Base-by-base conservation (phyloP, 1,140 invertebrate genomes). In the Apis dorsata region DNA sequence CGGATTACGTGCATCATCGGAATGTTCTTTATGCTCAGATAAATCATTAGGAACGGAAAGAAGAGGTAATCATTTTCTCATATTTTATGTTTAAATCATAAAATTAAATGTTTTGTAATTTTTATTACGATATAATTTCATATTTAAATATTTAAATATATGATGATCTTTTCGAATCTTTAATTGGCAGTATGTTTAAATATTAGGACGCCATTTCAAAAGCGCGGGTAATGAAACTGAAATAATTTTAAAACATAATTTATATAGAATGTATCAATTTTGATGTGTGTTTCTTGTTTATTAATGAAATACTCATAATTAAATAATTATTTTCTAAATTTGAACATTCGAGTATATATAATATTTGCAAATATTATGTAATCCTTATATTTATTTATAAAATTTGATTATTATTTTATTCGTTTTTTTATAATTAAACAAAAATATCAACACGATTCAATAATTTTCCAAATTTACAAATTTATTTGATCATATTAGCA, bases 1-100 rank as follows among this genome's bases (percentile, higher is more conserved):
- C 88, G 88, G 91, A 92, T 92, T 92, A 91, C 85, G 81, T 75
- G 84, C 80, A 74, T 72, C 71, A 49, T n/a, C 75, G 88, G 88
- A 78, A 91, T 90, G 90, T 83, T 79, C 83, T 84, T 80, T 83
- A 76, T 85, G 81, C 70, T 85, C 66, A 86, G 89, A 90, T 91
- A 91, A 87, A 88, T 85, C 81, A 84, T 82, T 86, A 85, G 84
- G 85, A 81, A 90, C 89, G 86, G 79, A 83, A 83, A 75, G 57
- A 63, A 90, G 85, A 91, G 87, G 91, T 91, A 86, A 89, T 53
- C 10, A 13, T 21, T 28, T 53, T n/a, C 21, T 69, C 21, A 3
- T 66, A 13, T 74, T 49, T 57, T 4, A 11, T 53, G 13, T 2
- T 44, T n/a, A 1, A 10, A 10, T 19, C 19, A 57, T 55, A n/a